Evolutionary conservation across 2,113 vertebrate species (phyloP).

Genomic region (Lipotes vexillifer): DNA sequence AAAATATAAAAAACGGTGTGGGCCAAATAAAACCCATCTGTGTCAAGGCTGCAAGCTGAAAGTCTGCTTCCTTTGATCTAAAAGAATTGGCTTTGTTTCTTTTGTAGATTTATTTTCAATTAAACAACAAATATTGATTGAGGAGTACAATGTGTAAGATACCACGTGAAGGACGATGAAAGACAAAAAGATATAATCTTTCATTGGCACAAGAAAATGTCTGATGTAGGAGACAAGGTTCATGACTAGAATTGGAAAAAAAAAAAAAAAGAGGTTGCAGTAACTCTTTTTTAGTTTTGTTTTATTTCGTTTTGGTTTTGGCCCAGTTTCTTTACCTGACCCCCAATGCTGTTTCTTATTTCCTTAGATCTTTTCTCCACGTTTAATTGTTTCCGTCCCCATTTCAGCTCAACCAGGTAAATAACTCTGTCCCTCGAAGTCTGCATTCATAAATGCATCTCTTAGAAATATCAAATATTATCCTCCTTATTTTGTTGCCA

Average conservation of each 20-base stretch:
- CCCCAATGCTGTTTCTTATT: neutral
- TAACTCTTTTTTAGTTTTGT: neutral
- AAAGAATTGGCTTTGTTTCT: neutral
- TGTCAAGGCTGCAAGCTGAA: neutral
- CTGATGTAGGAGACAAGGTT: neutral
- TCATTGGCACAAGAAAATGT: neutral
- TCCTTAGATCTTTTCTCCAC: neutral
- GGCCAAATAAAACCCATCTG: neutral
- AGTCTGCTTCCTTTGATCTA: conserved; percentile 30
- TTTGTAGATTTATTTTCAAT: conserved; percentile 43
- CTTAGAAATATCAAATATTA: neutral
- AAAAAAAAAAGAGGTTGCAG: neutral
- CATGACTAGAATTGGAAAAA: neutral
- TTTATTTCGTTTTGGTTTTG: neutral
- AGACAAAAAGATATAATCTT: neutral
- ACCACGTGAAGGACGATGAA: neutral
- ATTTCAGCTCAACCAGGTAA: neutral
- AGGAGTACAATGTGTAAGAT: neutral
- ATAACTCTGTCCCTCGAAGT: neutral
- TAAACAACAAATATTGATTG: neutral
- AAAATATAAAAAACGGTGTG: neutral
- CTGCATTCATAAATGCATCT: neutral
- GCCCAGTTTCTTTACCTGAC: neutral
- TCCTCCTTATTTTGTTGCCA: neutral
- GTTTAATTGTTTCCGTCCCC: neutral